Percentiles rank a stretch among this genome's conserved stretches.
Evolutionary conservation across 2,797 vertebrate species (phyloP).

Genomic region (Hybognathus amarus): DNA sequence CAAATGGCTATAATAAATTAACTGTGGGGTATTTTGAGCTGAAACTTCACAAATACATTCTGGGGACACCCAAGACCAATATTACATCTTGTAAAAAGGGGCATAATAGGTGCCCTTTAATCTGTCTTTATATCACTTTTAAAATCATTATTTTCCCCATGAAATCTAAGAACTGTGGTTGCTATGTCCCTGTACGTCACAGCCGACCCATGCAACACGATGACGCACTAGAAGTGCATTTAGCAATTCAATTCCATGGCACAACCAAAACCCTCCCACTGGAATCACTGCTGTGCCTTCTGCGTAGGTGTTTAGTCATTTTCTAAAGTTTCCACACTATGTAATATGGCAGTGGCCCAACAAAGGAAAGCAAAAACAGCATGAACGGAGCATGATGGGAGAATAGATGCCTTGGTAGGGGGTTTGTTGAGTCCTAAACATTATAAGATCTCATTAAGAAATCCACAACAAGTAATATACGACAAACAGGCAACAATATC

Average conservation of each 20-base stretch:
- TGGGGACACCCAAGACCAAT: too few relatives aligned
- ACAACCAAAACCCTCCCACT: slow-evolving; percentile 33
- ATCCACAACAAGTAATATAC: neutral
- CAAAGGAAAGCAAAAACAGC: slow-evolving; percentile 24
- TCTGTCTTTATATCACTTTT: neutral
- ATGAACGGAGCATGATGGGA: neutral
- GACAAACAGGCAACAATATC: neutral
- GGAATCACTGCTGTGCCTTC: slow-evolving; percentile 38
- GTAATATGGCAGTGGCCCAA: slow-evolving; percentile 15
- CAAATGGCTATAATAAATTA: too few relatives aligned
- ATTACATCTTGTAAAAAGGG: too few relatives aligned
- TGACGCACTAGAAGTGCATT: slow-evolving; percentile 16
- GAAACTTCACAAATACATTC: too few relatives aligned
- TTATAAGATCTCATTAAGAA: slow-evolving; percentile 18
- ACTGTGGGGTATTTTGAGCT: too few relatives aligned
- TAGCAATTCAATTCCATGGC: slow-evolving; percentile 4
- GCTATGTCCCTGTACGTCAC: slow-evolving; percentile 5
- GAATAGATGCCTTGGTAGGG: neutral
- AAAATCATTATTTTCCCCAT: slow-evolving; percentile 13
- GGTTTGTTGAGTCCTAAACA: neutral
- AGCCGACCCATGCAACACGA: slow-evolving; percentile 1
- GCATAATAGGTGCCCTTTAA: too few relatives aligned
- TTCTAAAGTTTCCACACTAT: slow-evolving; percentile 34
- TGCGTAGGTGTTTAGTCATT: slow-evolving; percentile 33
- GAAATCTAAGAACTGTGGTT: neutral